Percentiles rank a stretch among this genome's conserved stretches.
Conservation (phyloP, 2,888 invertebrate genomes). For the Dorcus hopei region DNA sequence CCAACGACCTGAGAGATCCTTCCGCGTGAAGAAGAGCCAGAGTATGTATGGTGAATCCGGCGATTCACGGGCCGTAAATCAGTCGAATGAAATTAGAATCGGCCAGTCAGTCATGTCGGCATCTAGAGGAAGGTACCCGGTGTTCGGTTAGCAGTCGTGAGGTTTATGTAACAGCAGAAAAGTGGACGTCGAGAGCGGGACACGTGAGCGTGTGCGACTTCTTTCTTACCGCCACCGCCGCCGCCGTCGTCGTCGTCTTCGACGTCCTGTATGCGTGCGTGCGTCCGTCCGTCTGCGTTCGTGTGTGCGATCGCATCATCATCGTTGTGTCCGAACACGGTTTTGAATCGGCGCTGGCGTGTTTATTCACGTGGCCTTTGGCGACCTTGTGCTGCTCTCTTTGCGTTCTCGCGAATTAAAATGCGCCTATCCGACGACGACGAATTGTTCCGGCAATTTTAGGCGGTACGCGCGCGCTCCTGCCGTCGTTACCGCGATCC, state of each 20-base stretch:
- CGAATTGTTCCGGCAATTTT: conserved; percentile 1
- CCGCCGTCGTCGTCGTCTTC: neutral
- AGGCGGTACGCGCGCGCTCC: neutral
- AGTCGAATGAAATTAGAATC: conserved; percentile 23
- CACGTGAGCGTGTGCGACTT: neutral
- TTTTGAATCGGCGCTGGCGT: conserved; percentile 16
- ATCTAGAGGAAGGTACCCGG: conserved; percentile 18
- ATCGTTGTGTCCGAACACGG: conserved; percentile 17
- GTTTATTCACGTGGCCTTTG: conserved; percentile 22
- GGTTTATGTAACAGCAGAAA: conserved; percentile 7
- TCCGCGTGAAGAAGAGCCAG: conserved; percentile 1
- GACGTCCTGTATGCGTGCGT: neutral
- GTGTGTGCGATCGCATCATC: neutral
- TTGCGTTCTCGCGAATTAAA: conserved; percentile 8
- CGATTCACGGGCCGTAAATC: conserved; percentile 19
- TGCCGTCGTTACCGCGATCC: neutral
- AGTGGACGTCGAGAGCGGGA: conserved; percentile 6
- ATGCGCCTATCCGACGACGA: neutral
- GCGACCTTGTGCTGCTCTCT: conserved; percentile 22
- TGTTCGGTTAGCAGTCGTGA: neutral
- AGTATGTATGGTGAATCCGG: conserved; percentile 3
- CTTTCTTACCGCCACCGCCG: neutral
- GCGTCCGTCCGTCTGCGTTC: neutral
- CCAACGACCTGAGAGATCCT: neutral
- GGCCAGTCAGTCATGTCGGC: conserved; percentile 24